Evolutionary conservation across 1,140 invertebrate genomes (phyloP).

Genomic region (Drosophila sturtevanti): DNA sequence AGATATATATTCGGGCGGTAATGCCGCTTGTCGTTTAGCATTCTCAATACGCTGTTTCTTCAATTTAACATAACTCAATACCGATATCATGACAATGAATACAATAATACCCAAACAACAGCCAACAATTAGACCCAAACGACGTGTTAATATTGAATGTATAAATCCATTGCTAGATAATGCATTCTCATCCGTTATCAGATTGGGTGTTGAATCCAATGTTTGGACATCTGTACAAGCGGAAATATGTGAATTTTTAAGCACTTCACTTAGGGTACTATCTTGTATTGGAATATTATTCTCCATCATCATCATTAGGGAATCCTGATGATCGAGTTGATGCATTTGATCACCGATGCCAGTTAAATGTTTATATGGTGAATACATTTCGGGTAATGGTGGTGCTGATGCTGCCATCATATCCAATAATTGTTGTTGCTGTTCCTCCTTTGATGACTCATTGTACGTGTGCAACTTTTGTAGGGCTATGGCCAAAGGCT

Average conservation of each 20-base stretch:
- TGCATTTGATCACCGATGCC: constrained; percentile 35
- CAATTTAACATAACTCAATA: constrained; percentile 92
- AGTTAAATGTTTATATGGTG: constrained; percentile 56
- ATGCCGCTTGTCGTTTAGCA: constrained; percentile 86
- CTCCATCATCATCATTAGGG: constrained; percentile 62
- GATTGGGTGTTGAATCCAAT: constrained; percentile 87
- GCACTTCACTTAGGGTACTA: constrained; percentile 84
- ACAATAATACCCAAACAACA: constrained; percentile 93
- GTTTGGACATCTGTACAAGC: constrained; percentile 90
- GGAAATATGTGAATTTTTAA: constrained; percentile 89
- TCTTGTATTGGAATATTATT: constrained; percentile 83
- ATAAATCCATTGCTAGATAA: constrained; percentile 87
- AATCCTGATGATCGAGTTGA: constrained; percentile 47
- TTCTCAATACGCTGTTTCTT: constrained; percentile 90
- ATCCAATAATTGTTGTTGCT: constrained; percentile 1
- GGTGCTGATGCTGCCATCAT: constrained; percentile 20
- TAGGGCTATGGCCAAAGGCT: constrained; percentile 82
- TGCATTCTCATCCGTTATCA: constrained; percentile 86
- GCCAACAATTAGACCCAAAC: constrained; percentile 92
- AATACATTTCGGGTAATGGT: constrained; percentile 53
- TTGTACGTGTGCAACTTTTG: constrained; percentile 83
- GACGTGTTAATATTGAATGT: constrained; percentile 88
- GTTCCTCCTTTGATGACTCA: constrained; percentile 62
- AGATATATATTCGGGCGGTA: constrained; percentile 88
- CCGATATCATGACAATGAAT: constrained; percentile 91